Evolutionary conservation across 2,113 vertebrate species (phyloP).

Genomic region (Chaetodon auriga): DNA sequence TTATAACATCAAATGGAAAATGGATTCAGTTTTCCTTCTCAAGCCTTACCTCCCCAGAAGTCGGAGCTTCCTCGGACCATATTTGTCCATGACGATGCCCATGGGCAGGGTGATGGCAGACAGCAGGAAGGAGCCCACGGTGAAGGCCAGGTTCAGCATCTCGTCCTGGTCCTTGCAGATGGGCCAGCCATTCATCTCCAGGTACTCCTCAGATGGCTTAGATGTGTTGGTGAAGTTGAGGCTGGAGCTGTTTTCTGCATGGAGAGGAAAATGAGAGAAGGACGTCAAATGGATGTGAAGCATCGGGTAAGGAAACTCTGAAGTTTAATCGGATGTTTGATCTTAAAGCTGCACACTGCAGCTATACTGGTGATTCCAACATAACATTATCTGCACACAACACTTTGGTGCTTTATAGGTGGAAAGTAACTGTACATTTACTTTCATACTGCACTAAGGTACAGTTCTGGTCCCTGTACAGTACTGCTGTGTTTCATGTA

Average conservation of each 20-base stretch:
- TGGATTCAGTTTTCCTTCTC: not conserved
- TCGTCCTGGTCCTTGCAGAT: constrained; percentile 97
- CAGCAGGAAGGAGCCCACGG: constrained; percentile 96
- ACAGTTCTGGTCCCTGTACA: not conserved
- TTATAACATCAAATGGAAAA: not conserved
- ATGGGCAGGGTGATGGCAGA: constrained; percentile 96
- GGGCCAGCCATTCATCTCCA: constrained; percentile 89
- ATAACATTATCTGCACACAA: not conserved
- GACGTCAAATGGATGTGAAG: too few relatives aligned
- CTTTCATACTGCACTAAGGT: not conserved
- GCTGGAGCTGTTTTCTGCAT: constrained; percentile 74
- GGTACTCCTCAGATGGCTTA: constrained; percentile 72
- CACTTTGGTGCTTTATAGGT: not conserved
- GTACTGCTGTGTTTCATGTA: not conserved
- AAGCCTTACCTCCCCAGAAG: constrained; percentile 93
- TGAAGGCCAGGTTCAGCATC: constrained; percentile 98
- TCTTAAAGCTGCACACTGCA: not conserved
- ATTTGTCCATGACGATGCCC: constrained; percentile 99
- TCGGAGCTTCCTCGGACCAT: constrained; percentile 94
- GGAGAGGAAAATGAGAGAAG: not conserved
- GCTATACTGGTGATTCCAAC: not conserved
- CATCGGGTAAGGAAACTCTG: too few relatives aligned
- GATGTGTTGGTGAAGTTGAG: constrained; percentile 43
- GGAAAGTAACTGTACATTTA: not conserved
- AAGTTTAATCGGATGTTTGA: not conserved